These are phyloP conservation scores for Mormoops blainvillei DNA, from an alignment of 2,113 vertebrate genomes.

Conservation along the genomic window DNA sequence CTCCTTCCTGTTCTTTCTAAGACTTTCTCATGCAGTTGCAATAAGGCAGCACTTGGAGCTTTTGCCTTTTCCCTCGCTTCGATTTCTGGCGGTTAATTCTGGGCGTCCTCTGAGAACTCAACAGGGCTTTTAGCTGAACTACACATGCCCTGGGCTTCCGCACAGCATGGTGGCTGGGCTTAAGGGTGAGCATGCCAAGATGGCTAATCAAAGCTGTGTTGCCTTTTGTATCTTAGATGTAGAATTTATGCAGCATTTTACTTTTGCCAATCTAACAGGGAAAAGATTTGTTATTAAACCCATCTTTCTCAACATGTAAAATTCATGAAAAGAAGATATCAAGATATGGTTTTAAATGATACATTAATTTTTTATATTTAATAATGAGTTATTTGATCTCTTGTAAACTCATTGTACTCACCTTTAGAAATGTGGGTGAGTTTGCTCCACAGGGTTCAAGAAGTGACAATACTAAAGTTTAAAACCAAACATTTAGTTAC, in stretches of 20 bases:
- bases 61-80: neutral
- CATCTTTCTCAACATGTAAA: neutral
- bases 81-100: neutral
- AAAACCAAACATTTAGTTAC: neutral
- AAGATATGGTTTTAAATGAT: neutral
- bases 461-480: neutral
- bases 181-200: neutral
- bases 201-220: neutral
- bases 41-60: neutral
- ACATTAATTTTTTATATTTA: neutral
- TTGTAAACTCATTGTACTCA: neutral
- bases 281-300: neutral
- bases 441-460: neutral
- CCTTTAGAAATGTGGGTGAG: neutral
- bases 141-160: rapidly evolving
- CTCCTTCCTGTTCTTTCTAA: neutral
- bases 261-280: neutral
- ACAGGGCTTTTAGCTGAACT: neutral
- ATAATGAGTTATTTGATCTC: neutral
- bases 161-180: neutral
- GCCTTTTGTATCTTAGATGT: neutral
- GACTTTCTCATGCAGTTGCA: neutral
- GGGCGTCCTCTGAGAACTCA: neutral
- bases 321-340: neutral
- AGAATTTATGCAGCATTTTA: neutral